Evolutionary conservation across 2,888 invertebrate species (phyloP).

Genomic region (Coremacera marginata): DNA sequence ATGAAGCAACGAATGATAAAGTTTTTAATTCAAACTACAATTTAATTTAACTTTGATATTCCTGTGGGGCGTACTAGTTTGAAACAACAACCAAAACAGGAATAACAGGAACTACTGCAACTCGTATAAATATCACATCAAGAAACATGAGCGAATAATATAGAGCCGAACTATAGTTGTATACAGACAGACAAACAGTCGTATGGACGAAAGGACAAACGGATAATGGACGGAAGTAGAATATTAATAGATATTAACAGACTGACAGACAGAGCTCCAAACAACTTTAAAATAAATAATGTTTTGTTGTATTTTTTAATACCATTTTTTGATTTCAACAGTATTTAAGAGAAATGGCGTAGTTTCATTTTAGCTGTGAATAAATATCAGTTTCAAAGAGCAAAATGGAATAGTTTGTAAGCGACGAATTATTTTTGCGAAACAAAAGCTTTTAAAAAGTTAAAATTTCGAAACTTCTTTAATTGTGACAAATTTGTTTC

Average conservation of each 20-base stretch:
- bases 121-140: conserved; percentile 15
- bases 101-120: not conserved
- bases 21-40: conserved; percentile 67
- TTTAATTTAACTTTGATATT: conserved; percentile 69
- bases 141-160: conserved; percentile 3
- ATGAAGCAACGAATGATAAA: conserved; percentile 55
- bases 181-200: not conserved
- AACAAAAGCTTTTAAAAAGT: conserved; percentile 1
- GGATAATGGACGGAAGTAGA: not conserved
- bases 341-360: not conserved
- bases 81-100: not conserved
- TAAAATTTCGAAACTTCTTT: not conserved
- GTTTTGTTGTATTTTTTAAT: not conserved
- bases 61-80: conserved; percentile 48
- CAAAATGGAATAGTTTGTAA: not conserved
- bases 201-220: not conserved
- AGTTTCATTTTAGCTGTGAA: not conserved
- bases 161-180: not conserved
- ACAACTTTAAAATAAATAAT: not conserved
- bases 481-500: not conserved
- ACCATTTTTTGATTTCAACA: not conserved
- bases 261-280: not conserved
- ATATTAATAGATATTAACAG: not conserved
- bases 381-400: not conserved
- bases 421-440: not conserved